phyloP scores from a whole-genome alignment of 2,113 vertebrate species.

The Clarias batrachus region DNA sequence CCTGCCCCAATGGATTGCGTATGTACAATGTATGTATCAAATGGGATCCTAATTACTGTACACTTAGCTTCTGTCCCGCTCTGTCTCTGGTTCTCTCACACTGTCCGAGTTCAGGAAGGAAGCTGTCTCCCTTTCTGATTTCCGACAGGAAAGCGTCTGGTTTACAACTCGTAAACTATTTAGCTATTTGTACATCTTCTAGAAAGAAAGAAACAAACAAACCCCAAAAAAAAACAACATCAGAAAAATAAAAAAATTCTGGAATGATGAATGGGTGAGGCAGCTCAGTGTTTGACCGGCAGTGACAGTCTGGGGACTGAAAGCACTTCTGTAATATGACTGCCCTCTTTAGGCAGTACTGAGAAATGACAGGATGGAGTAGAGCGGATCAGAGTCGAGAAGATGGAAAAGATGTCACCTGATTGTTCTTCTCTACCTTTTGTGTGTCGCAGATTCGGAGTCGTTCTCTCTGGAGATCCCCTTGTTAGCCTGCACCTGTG shows the following conservation, averaged over 20 bases:
- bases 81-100: not conserved
- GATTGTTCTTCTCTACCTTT: too few species aligned
- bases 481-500: constrained; percentile 85
- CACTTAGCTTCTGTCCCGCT: not conserved
- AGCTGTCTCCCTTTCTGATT: constrained; percentile 89
- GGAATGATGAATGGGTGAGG: constrained; percentile 28
- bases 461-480: constrained; percentile 85
- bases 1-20: not conserved
- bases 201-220: constrained; percentile 45
- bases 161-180: constrained; percentile 73
- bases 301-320: not conserved
- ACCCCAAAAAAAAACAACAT: constrained; percentile 36
- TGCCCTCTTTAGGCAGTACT: constrained; percentile 41
- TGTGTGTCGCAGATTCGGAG: constrained; percentile 72
- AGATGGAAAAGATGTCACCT: not conserved
- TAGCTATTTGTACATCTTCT: constrained; percentile 74
- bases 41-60: not conserved
- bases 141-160: constrained; percentile 77
- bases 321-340: constrained; percentile 22
- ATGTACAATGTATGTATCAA: too few species aligned
- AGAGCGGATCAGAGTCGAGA: not conserved
- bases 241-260: not conserved
- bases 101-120: constrained; percentile 80
- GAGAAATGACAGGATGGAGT: constrained; percentile 15
- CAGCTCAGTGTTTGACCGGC: constrained; percentile 36